Conservation (phyloP, 2,113 vertebrate species). For the Poecilia latipinna region DNA sequence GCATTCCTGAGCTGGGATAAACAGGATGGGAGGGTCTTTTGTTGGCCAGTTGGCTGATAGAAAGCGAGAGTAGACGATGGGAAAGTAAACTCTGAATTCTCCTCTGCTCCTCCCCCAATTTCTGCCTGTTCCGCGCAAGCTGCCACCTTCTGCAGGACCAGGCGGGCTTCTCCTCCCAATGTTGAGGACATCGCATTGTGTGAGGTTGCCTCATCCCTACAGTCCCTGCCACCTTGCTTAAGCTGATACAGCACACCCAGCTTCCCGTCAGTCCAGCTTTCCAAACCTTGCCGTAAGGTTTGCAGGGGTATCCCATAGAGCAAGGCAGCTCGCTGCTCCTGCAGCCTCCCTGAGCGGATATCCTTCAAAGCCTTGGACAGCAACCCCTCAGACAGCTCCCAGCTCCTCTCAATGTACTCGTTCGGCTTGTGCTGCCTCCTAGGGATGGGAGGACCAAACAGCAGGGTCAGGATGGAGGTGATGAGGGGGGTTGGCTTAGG, state of each 20-base stretch:
- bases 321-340: constrained; percentile 97
- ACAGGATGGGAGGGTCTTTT: constrained; percentile 68
- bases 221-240: constrained; percentile 81
- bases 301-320: constrained; percentile 99
- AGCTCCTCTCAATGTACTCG: constrained; percentile 99
- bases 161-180: constrained; percentile 88
- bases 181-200: constrained; percentile 72
- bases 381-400: constrained; percentile 99
- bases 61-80: constrained; percentile 56
- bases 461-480: constrained; percentile 82
- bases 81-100: constrained; percentile 75
- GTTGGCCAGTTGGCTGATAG: constrained; percentile 48
- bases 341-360: constrained; percentile 97
- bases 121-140: constrained; percentile 85
- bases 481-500: constrained; percentile 79
- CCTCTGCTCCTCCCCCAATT: constrained; percentile 75
- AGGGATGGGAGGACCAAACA: constrained; percentile 99
- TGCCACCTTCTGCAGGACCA: constrained; percentile 95
- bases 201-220: constrained; percentile 85
- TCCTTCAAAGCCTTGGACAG: constrained; percentile 99
- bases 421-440: constrained; percentile 93
- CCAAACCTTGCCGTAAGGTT: constrained; percentile 93
- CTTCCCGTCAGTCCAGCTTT: constrained; percentile 89
- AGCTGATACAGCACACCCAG: constrained; percentile 86
- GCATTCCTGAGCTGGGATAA: constrained; percentile 91